phyloP scores from a whole-genome alignment of 2,888 invertebrate genomes.

The Limnephilus lunatus region DNA sequence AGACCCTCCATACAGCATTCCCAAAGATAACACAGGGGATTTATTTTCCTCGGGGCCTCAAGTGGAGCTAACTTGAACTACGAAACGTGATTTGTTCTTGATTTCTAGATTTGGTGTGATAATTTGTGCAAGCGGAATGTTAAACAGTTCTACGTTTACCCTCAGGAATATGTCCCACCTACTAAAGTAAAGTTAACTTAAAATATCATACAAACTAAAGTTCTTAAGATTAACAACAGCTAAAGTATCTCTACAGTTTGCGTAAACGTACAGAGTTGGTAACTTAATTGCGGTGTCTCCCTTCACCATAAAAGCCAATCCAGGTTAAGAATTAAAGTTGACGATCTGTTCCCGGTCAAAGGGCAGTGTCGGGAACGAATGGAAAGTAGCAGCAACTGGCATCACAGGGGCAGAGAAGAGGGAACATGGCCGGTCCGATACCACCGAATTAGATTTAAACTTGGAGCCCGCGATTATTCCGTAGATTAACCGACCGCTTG shows the following conservation, averaged over 20 bases:
- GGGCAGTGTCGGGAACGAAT: conserved; percentile 9
- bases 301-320: not conserved
- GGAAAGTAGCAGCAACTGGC: conserved; percentile 48
- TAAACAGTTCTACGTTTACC: not conserved
- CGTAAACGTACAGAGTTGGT: not conserved
- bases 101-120: not conserved
- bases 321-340: conserved; percentile 20
- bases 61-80: not conserved
- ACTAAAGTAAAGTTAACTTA: not conserved
- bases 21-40: too few species aligned
- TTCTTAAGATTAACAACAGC: not conserved
- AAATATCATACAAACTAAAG: not conserved
- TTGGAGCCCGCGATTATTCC: conserved; percentile 60
- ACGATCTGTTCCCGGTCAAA: conserved; percentile 37
- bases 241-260: not conserved
- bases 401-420: conserved; percentile 25
- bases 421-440: conserved; percentile 50
- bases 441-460: conserved; percentile 64
- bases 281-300: not conserved
- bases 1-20: too few species aligned
- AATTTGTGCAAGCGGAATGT: not conserved
- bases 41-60: too few species aligned
- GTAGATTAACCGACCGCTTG: conserved; percentile 63
- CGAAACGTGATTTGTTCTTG: not conserved
- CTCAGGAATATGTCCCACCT: not conserved